Conservation (phyloP, 2,113 vertebrate genomes). For the Petromus typicus region DNA sequence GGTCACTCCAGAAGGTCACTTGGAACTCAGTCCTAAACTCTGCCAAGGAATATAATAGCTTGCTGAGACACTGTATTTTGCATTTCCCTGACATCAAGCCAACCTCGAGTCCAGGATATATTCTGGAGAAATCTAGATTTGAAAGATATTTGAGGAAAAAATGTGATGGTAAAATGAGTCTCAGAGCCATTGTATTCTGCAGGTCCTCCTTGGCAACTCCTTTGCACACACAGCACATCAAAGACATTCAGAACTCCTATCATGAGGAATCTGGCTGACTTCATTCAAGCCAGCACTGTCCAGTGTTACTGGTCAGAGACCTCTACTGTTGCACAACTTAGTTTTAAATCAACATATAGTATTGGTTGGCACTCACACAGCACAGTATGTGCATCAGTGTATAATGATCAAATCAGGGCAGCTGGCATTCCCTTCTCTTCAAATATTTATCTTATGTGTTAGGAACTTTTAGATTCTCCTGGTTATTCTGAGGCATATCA, state of each 20-base stretch:
- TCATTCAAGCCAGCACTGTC: not conserved
- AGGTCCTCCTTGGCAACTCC: not conserved
- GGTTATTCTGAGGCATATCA: not conserved
- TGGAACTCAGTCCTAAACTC: not conserved
- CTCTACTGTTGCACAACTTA: not conserved
- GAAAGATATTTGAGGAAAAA: not conserved
- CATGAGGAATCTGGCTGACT: not conserved
- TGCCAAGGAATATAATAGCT: no score
- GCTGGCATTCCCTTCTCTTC: not conserved
- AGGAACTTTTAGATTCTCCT: not conserved
- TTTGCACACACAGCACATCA: accelerated
- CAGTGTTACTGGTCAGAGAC: not conserved
- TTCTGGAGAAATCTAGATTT: not conserved
- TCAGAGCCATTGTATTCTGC: not conserved
- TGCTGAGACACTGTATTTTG: no score
- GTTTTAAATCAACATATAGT: not conserved
- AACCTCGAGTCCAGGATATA: not conserved
- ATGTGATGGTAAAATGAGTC: not conserved
- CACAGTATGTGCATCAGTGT: not conserved
- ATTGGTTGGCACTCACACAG: not conserved
- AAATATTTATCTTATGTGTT: not conserved
- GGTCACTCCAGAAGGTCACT: not conserved
- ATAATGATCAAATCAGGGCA: not conserved
- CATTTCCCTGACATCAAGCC: not conserved
- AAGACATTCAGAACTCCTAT: not conserved